These are phyloP conservation scores for Somateria mollissima DNA, from an alignment of 2,797 vertebrate species.

Conservation along the genomic window DNA sequence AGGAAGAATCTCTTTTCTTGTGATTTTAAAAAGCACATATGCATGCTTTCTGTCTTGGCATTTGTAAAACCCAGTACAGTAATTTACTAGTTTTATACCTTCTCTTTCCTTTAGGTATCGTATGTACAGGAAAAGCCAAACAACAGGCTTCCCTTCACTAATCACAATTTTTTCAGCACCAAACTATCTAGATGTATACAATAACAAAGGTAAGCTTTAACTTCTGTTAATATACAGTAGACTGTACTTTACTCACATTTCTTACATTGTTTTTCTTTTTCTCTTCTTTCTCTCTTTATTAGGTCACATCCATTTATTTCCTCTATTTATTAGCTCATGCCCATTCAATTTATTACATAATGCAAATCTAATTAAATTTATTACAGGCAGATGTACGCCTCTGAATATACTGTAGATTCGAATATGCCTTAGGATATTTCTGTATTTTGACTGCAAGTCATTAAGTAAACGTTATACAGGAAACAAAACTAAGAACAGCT, in stretches of 20 bases:
- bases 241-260: background rate
- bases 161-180: conserved; percentile 99
- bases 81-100: background rate
- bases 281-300: background rate
- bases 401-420: background rate
- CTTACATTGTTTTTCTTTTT: background rate
- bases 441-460: conserved; percentile 14
- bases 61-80: background rate
- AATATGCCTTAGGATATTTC: conserved; percentile 1
- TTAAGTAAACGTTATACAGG: background rate
- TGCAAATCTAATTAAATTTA: conserved; percentile 22
- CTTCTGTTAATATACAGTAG: background rate
- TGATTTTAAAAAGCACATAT: background rate
- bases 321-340: background rate
- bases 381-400: background rate
- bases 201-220: conserved; percentile 94
- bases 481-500: background rate
- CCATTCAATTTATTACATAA: conserved; percentile 6
- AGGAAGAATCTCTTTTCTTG: background rate
- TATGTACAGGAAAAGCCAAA: conserved; percentile 99
- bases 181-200: conserved; percentile 99
- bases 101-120: conserved; percentile 86
- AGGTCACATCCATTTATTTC: background rate
- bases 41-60: background rate
- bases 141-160: conserved; percentile 97